phyloP scores from a whole-genome alignment of 2,797 vertebrate species.

The Phataginus tetradactyla region DNA sequence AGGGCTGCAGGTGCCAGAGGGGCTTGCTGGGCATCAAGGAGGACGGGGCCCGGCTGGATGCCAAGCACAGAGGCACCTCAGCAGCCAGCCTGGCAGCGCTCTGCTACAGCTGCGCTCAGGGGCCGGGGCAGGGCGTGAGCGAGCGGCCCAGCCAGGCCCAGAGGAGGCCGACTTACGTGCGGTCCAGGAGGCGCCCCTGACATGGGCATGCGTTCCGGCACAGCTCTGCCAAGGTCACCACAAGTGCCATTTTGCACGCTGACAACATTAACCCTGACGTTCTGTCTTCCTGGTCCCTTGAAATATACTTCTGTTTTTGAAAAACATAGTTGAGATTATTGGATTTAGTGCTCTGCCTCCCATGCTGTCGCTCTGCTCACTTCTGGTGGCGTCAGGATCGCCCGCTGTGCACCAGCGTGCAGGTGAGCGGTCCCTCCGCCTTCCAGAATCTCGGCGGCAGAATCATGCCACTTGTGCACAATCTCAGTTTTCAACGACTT shows the following conservation, averaged over 20 bases:
- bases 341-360: not conserved
- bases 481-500: not conserved
- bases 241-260: fast-evolving
- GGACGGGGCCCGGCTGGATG: no score
- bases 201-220: not conserved
- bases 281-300: not conserved
- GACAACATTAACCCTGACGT: fast-evolving
- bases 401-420: fast-evolving
- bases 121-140: no score
- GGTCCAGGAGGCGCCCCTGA: not conserved
- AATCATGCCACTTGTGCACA: not conserved
- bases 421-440: fast-evolving
- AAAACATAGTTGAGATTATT: not conserved
- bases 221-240: not conserved
- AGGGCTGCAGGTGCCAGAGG: fast-evolving
- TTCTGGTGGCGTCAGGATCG: no score
- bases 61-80: not conserved
- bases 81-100: not conserved
- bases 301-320: not conserved
- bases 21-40: fast-evolving
- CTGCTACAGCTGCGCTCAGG: not conserved
- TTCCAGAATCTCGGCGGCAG: not conserved
- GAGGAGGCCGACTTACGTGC: no score
- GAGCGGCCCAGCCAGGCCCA: no score
- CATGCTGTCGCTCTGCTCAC: fast-evolving